These are phyloP conservation scores for Pseudocheirus occidentalis DNA, from an alignment of 2,797 vertebrate genomes.

Conservation along the genomic window DNA sequence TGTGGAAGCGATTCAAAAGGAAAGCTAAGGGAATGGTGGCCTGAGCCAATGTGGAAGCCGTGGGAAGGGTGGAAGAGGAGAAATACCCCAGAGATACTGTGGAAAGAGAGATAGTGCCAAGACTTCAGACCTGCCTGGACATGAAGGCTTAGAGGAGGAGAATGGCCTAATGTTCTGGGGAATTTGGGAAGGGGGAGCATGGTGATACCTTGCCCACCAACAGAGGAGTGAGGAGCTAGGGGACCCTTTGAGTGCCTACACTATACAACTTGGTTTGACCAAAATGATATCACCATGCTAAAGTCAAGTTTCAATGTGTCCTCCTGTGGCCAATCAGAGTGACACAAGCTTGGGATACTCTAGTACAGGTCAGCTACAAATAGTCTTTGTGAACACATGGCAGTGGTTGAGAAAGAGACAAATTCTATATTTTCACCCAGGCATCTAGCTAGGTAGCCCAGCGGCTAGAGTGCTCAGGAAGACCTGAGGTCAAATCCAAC, in stretches of 20 bases:
- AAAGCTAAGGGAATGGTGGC: not conserved
- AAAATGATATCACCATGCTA: no score
- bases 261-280: not conserved
- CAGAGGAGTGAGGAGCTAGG: not conserved
- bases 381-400: no score
- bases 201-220: not conserved
- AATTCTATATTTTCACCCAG: no score
- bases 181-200: not conserved
- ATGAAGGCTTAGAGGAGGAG: not conserved
- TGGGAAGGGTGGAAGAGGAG: not conserved
- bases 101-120: not conserved
- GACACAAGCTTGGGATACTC: no score
- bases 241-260: not conserved
- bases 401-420: no score
- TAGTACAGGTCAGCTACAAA: no score
- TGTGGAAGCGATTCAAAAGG: not conserved
- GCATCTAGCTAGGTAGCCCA: no score
- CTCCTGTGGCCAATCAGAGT: no score
- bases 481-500: no score
- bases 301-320: no score
- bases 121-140: not conserved
- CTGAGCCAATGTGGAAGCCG: not conserved
- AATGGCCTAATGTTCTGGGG: not conserved
- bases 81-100: not conserved
- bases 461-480: no score